These are phyloP conservation scores for Peucedramus taeniatus DNA, from an alignment of 2,113 vertebrate species.

Conservation along the genomic window DNA sequence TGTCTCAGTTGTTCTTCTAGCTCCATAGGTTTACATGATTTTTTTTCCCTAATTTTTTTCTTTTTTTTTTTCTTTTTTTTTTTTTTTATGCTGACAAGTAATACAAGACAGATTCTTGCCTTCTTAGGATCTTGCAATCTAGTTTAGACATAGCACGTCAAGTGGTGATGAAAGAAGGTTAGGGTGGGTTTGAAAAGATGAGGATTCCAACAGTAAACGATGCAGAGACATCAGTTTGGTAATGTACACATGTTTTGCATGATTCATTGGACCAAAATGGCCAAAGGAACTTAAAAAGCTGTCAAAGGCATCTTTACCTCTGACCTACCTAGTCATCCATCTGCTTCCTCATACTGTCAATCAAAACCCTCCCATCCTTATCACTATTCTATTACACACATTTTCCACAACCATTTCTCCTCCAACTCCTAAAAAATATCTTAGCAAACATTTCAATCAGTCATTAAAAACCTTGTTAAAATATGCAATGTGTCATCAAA, in stretches of 20 bases:
- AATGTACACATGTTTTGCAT: constrained; percentile 65
- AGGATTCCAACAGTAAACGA: constrained; percentile 66
- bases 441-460: constrained; percentile 67
- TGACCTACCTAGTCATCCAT: constrained; percentile 68
- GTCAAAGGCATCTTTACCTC: constrained; percentile 67
- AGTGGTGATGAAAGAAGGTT: constrained; percentile 68
- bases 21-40: constrained; percentile 48
- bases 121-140: constrained; percentile 66
- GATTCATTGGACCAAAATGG: constrained; percentile 69
- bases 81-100: constrained; percentile 40
- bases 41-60: background rate
- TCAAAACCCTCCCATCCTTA: constrained; percentile 52
- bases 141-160: constrained; percentile 68
- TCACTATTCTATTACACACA: constrained; percentile 61
- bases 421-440: constrained; percentile 62
- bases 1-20: constrained; percentile 63
- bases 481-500: constrained; percentile 69
- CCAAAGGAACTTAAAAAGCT: constrained; percentile 69
- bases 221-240: constrained; percentile 63
- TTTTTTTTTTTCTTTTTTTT: background rate
- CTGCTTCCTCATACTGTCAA: constrained; percentile 64
- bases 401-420: constrained; percentile 57
- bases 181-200: constrained; percentile 62
- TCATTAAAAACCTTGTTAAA: constrained; percentile 70
- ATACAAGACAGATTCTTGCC: constrained; percentile 67